Conservation (phyloP, 2,888 invertebrate genomes). For the Cotesia congregata region DNA sequence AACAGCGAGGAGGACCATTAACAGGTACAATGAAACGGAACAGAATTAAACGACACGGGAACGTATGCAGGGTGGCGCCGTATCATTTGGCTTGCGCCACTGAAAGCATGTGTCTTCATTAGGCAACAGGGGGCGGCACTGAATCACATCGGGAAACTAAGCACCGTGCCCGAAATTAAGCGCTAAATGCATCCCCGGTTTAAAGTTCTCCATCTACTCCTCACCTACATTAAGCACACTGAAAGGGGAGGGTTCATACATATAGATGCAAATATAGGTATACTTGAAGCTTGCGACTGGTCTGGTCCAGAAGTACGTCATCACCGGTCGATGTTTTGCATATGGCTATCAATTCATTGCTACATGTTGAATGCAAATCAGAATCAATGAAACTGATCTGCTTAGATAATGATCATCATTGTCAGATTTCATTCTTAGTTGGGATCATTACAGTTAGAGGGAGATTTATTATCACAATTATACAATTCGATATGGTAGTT, state of each 20-base stretch:
- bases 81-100: conserved; percentile 60
- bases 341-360: conserved; percentile 59
- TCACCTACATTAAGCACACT: conserved; percentile 1
- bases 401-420: too few species aligned
- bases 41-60: conserved; percentile 56
- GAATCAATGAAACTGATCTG: too few species aligned
- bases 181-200: conserved; percentile 59
- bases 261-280: too few species aligned
- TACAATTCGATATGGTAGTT: too few species aligned
- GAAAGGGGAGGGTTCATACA: conserved; percentile 14
- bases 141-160: conserved; percentile 62
- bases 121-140: conserved; percentile 57
- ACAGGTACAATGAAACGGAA: conserved; percentile 58
- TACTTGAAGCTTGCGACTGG: too few species aligned
- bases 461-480: too few species aligned
- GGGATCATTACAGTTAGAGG: too few species aligned
- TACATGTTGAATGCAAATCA: conserved; percentile 47
- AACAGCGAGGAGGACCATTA: conserved; percentile 52
- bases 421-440: too few species aligned
- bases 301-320: conserved; percentile 18
- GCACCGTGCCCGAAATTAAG: conserved; percentile 61
- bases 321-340: conserved; percentile 57
- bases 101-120: conserved; percentile 64
- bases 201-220: conserved; percentile 36
- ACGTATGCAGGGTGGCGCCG: conserved; percentile 56